Conservation (phyloP, 1,140 invertebrate species). For the Amphibalanus amphitrite region DNA sequence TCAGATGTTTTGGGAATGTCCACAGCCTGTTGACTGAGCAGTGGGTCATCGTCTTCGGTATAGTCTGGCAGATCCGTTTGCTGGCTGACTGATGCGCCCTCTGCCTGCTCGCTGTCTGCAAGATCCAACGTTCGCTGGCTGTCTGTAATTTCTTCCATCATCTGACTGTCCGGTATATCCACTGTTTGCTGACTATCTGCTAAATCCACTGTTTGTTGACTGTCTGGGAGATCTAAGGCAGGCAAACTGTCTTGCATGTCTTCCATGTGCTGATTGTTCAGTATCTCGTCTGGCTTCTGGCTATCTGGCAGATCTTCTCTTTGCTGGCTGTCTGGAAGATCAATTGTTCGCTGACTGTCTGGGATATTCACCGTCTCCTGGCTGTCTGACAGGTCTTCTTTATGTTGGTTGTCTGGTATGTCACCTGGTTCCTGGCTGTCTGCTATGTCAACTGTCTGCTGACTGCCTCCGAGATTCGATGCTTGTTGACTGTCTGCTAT, state of each 20-base stretch:
- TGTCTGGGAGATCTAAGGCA: neutral
- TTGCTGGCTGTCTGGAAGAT: neutral
- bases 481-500: neutral
- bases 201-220: neutral
- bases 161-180: neutral
- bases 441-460: neutral
- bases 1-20: too few species aligned
- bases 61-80: too few species aligned
- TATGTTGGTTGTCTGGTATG: neutral
- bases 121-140: neutral
- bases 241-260: too few species aligned
- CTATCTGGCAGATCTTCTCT: neutral
- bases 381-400: neutral
- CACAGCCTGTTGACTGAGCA: too few species aligned
- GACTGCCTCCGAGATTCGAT: neutral
- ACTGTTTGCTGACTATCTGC: neutral
- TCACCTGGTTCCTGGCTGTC: neutral
- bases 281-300: too few species aligned
- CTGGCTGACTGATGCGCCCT: too few species aligned
- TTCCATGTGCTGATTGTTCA: too few species aligned
- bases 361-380: neutral
- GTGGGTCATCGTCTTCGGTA: too few species aligned
- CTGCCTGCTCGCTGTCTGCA: neutral
- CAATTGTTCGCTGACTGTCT: neutral
- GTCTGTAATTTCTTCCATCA: neutral